Evolutionary conservation across 2,888 invertebrate species (phyloP).

Genomic region (Oscheius sp.): DNA sequence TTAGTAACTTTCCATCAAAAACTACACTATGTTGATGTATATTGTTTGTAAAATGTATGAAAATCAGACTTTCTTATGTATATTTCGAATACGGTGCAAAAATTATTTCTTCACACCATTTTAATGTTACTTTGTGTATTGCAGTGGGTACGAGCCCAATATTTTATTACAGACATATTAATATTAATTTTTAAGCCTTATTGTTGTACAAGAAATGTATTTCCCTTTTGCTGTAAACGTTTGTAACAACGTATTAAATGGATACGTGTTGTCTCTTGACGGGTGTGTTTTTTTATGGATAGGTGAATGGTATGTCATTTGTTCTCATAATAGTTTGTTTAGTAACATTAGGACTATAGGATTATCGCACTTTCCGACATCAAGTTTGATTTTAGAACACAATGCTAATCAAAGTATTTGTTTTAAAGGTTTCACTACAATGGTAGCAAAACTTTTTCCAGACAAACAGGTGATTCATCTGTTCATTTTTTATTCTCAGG

Average conservation of each 20-base stretch:
- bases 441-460: slow-evolving; percentile 15
- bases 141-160: too few relatives aligned
- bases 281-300: slow-evolving; percentile 50
- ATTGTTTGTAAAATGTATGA: slow-evolving; percentile 7
- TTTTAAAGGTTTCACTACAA: slow-evolving; percentile 12
- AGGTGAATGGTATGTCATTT: slow-evolving; percentile 33
- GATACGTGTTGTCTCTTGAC: slow-evolving; percentile 37
- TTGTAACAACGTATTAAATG: slow-evolving; percentile 33
- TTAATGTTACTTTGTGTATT: not conserved
- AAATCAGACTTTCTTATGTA: not conserved
- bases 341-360: slow-evolving; percentile 40
- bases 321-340: not conserved
- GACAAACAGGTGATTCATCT: slow-evolving; percentile 34
- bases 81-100: slow-evolving; percentile 12
- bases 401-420: slow-evolving; percentile 11
- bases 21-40: not conserved
- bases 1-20: not conserved
- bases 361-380: slow-evolving; percentile 42
- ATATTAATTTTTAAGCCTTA: too few relatives aligned
- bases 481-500: slow-evolving; percentile 30
- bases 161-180: too few relatives aligned
- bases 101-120: not conserved
- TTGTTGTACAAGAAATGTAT: too few relatives aligned
- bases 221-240: slow-evolving; percentile 31
- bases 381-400: slow-evolving; percentile 41